These are phyloP conservation scores for Pogona vitticeps DNA, from an alignment of 2,113 vertebrate species.

Conservation along the genomic window DNA sequence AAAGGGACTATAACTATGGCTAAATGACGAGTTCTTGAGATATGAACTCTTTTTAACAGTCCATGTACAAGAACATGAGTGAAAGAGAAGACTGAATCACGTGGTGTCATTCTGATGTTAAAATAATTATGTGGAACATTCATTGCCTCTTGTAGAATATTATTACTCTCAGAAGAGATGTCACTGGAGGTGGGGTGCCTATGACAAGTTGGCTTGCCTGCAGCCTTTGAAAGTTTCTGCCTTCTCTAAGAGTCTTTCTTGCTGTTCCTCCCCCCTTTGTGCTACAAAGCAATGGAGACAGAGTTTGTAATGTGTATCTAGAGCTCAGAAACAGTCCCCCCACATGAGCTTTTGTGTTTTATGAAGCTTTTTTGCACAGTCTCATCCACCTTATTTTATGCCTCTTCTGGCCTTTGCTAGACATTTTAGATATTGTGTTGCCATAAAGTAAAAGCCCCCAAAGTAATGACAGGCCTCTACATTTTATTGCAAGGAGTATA, in stretches of 20 bases:
- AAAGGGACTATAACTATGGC: background rate
- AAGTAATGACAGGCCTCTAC: conserved; percentile 53
- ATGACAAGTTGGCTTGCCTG: background rate
- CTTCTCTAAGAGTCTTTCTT: background rate
- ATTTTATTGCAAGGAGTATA: conserved; percentile 51
- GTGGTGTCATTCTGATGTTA: background rate
- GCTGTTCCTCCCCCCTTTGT: background rate
- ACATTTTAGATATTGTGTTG: conserved; percentile 60
- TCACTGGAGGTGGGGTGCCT: background rate
- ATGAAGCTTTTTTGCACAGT: conserved; percentile 26
- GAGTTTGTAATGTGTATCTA: conserved; percentile 5
- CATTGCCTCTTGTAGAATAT: background rate
- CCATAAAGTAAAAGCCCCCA: conserved; percentile 53
- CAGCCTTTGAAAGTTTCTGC: background rate
- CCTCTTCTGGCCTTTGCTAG: conserved; percentile 51
- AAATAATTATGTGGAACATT: background rate
- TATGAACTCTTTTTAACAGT: background rate
- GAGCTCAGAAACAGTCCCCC: background rate
- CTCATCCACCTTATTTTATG: conserved; percentile 34
- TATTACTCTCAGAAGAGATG: background rate
- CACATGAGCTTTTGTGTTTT: conserved; percentile 18
- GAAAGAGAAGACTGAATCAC: background rate
- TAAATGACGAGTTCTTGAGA: background rate
- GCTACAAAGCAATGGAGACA: background rate
- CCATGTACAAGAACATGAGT: background rate